These are phyloP conservation scores for Cyprinus carpio DNA, from an alignment of 2,113 vertebrate species.

Conservation along the genomic window DNA sequence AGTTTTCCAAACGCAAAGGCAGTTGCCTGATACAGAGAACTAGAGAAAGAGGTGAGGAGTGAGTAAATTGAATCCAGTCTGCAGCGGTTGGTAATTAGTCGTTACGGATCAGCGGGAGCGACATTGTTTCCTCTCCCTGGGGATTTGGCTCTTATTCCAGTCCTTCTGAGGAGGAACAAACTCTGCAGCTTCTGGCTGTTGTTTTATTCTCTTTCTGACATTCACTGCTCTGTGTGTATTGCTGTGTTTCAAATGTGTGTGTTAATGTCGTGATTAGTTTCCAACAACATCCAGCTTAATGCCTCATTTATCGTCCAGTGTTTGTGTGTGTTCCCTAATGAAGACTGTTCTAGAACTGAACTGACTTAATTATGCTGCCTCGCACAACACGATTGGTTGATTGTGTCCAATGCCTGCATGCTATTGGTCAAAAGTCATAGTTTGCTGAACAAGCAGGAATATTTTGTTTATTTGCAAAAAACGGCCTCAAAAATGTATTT, in stretches of 20 bases:
- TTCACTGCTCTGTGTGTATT: neutral
- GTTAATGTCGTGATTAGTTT: no score
- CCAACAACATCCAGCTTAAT: neutral
- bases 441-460: neutral
- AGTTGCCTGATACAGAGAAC: no score
- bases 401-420: neutral
- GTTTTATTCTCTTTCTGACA: neutral
- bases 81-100: no score
- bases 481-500: neutral
- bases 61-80: neutral
- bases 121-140: constrained; percentile 19
- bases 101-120: neutral
- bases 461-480: neutral
- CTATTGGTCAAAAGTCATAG: neutral
- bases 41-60: no score
- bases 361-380: neutral
- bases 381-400: no score
- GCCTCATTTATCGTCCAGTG: neutral
- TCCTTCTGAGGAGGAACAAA: neutral
- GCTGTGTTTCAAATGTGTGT: neutral
- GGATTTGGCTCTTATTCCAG: constrained; percentile 21
- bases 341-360: neutral
- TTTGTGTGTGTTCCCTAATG: neutral
- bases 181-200: neutral
- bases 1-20: no score